Conservation (phyloP, 2,113 vertebrate species). For the Columbina picui region DNA sequence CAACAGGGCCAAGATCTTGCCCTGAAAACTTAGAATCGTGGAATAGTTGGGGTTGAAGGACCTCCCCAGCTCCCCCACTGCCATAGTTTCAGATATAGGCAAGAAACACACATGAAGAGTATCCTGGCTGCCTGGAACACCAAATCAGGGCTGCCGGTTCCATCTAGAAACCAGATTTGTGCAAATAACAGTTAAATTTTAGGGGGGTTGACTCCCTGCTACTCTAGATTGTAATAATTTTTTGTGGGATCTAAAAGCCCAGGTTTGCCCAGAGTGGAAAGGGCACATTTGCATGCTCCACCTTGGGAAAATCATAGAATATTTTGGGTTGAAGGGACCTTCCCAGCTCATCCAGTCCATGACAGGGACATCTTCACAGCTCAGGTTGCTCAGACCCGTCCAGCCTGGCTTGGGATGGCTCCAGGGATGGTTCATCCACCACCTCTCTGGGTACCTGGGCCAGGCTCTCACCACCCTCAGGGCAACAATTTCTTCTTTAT, state of each 20-base stretch:
- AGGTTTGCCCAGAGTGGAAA: not conserved
- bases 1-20: not conserved
- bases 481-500: no score
- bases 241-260: rapidly evolving
- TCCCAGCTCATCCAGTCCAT: no score
- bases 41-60: no score
- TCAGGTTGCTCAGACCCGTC: no score
- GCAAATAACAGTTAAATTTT: not conserved
- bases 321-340: no score
- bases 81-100: not conserved
- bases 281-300: rapidly evolving
- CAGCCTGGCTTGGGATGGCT: no score
- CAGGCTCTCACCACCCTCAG: no score
- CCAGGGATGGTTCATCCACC: no score
- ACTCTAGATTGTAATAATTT: not conserved
- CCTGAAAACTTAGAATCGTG: not conserved
- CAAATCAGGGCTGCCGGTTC: not conserved
- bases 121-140: not conserved
- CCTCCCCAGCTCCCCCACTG: no score
- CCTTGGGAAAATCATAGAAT: not conserved
- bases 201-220: rapidly evolving
- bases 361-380: no score
- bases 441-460: no score
- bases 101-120: not conserved
- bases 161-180: not conserved